Base-by-base conservation (phyloP, 2,888 invertebrate species). In the Sceliomorpha sp. region DNA sequence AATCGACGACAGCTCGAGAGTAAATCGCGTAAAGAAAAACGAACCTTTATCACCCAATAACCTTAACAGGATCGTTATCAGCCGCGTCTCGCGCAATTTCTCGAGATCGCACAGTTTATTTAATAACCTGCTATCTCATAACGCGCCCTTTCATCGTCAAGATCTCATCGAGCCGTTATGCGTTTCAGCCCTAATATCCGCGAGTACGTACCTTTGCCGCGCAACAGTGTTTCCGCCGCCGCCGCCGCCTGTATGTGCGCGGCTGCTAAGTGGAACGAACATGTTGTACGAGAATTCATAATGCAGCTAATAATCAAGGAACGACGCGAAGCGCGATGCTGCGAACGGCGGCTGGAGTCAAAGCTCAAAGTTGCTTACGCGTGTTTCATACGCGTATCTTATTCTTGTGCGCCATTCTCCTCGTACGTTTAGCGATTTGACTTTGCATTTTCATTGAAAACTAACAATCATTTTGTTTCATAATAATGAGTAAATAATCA, bases 21-120 rank as follows among this genome's bases (percentile, higher is more conserved):
- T 71, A 55, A 56, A 67, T 71, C 59, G 63, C 55, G 44, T 42
- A 42, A 44, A 59, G 63, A 53, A 59, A 67, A 71, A 56, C 59
- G 59, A 67, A 55, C 44, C 59, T 67, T 20, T 67, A 71, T 62
- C 59, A 66, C 59, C 48, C 58, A 32, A 39, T 63, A 63, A 45
- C 58, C 67, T 71, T 63, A 71, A 71, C 66, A 31, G 63, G 71
- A 62, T 71, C 71, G 53, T 71, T 67, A 67, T 67, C 63, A 56
- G 36, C 64, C 32, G 37, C 55, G 64, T 51, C 59, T 60, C 40
- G 50, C 26, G 51, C 50, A 70, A 60, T 66, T 55, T 66, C 60
- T 51, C 44, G 48, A 70, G 66, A 70, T 66, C 62, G 62, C 58
- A 37, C 39, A 34, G 15, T 62, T 56, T 51, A 58, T 45, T 47